Evolutionary conservation across 2,113 vertebrate species (phyloP).

Genomic region (Tapirus terrestris): DNA sequence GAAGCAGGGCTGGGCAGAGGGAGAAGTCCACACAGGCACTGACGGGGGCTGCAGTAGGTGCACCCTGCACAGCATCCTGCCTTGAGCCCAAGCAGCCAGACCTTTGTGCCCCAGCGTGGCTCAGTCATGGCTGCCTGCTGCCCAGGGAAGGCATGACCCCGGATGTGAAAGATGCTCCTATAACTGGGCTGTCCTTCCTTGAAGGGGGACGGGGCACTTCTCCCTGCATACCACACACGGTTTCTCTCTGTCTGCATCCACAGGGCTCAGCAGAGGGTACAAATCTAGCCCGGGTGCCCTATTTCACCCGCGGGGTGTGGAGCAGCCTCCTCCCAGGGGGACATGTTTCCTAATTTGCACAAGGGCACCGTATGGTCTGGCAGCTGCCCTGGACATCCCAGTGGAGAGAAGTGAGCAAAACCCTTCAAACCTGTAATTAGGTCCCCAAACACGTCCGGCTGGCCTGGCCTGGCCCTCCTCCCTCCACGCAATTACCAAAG

Average conservation of each 20-base stretch:
- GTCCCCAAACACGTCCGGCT: neutral
- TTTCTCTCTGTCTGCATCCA: neutral
- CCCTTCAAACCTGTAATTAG: neutral
- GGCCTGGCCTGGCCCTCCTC: neutral
- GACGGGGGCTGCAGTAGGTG: neutral
- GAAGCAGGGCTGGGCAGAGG: neutral
- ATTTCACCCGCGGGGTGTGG: fast-evolving
- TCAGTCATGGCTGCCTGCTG: fast-evolving
- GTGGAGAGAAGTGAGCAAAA: neutral
- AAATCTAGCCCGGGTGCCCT: fast-evolving
- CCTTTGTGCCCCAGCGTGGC: neutral
- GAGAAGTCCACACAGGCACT: fast-evolving
- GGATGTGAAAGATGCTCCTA: neutral
- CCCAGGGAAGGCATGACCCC: neutral
- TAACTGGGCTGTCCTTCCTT: neutral
- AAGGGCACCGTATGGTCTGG: neutral
- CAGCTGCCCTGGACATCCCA: neutral
- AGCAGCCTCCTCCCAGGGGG: neutral
- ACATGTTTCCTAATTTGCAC: neutral
- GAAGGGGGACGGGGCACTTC: fast-evolving
- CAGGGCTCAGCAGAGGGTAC: neutral
- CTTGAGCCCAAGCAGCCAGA: neutral
- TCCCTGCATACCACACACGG: fast-evolving
- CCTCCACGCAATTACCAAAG: neutral
- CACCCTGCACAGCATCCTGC: fast-evolving